Base-by-base conservation (phyloP, 2,113 vertebrate genomes). In the Daboia siamensis region DNA sequence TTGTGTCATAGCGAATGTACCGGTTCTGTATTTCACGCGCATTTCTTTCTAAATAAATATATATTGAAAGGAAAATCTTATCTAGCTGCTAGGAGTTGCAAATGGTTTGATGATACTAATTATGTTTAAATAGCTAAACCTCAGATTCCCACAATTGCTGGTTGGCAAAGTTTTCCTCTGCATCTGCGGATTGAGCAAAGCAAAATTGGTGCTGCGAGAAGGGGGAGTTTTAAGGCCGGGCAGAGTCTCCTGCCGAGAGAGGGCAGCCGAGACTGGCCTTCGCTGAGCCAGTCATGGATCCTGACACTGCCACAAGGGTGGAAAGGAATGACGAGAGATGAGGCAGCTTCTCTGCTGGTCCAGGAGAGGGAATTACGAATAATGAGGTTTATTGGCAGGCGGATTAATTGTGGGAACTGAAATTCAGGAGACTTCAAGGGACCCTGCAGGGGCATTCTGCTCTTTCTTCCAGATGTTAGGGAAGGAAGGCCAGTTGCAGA, bases 261-360 rank as follows among this genome's bases (percentile, higher is more conserved):
- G 95, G 97, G 95, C 96, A 96, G 96, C 93, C 95, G 93, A 11
- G 94, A 89, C n/a, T 95, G 86, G 61, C 4, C 0, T 93, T 61
- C 93, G 0, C 0, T 2, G 24, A 69, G 21, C 26, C 89, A 69
- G 84, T 69, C 29, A 12, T 10, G 13, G 92, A 90, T 91, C 80
- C 26, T 95, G 93, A 93, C 92, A 15, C 93, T 94, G 56, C 39
- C 7, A 48, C 23, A 5, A 39, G 56, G 11, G 33, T 57, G 89
- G 3, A 29, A 74, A 74, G n/a, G 13, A 1, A 0, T 4, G 54
- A 17, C 56, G 48, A 51, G 54, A 26, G 85, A 80, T 23, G 26
- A 29, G 20, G 21, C 29, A 12, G 29, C 0, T 0, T 23, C 11
- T 84, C 39, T 48, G 56, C 17, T 23, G 33, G 64, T 1, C 7